Percentiles rank a stretch among this genome's conserved stretches.
Conservation (phyloP, 2,888 invertebrate species). For the Craniophora ligustri region DNA sequence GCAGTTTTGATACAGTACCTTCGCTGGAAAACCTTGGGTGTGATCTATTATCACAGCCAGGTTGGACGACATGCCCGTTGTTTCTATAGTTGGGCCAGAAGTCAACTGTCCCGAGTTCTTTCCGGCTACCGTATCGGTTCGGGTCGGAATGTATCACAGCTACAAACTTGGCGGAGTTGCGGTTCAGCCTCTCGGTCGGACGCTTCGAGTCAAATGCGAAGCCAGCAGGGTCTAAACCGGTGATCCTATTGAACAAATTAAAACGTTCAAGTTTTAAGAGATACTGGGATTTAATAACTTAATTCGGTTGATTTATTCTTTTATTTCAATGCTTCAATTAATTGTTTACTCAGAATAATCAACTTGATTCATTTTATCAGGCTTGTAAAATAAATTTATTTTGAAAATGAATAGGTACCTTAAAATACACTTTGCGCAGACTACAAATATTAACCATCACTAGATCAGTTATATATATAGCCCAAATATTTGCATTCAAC, state of each 20-base stretch:
- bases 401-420: constrained; percentile 1
- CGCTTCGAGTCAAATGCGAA: constrained; percentile 70
- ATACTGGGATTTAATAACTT: too few species aligned
- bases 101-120: constrained; percentile 72
- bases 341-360: too few species aligned
- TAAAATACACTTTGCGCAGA: constrained; percentile 7
- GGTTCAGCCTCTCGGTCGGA: constrained; percentile 60
- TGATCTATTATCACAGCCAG: constrained; percentile 68
- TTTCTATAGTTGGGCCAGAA: constrained; percentile 80
- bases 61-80: constrained; percentile 69
- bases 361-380: not conserved
- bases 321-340: too few species aligned
- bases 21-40: constrained; percentile 66
- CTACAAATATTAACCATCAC: constrained; percentile 26
- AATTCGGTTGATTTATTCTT: too few species aligned
- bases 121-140: constrained; percentile 71
- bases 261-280: too few species aligned
- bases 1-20: constrained; percentile 57
- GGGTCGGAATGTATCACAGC: constrained; percentile 78
- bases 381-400: constrained; percentile 2
- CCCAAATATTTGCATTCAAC: constrained; percentile 23
- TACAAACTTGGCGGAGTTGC: constrained; percentile 71
- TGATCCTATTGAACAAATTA: constrained; percentile 67
- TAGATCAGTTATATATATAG: constrained; percentile 14
- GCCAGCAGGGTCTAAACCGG: constrained; percentile 78